These are phyloP conservation scores for Hypselothyrea guttata DNA, from an alignment of 2,888 invertebrate genomes.

Conservation along the genomic window DNA sequence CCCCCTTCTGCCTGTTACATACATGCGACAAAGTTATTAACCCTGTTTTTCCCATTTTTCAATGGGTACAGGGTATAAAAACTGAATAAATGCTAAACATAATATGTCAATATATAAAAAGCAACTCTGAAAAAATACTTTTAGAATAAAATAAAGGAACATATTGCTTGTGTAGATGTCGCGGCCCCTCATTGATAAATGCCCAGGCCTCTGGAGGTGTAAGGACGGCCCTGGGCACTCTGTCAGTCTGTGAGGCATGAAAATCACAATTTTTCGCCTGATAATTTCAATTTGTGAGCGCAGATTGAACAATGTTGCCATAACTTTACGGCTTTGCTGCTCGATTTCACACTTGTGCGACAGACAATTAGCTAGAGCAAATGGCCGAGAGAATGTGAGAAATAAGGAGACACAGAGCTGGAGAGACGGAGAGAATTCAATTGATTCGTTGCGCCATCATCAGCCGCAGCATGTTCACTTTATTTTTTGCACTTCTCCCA, in stretches of 20 bases:
- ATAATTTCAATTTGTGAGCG: constrained; percentile 57
- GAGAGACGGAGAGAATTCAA: too few relatives aligned
- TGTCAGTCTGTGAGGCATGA: constrained; percentile 51
- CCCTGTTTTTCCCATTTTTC: too few relatives aligned
- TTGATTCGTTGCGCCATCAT: constrained; percentile 68
- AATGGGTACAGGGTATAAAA: too few relatives aligned
- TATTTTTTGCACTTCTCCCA: constrained; percentile 1
- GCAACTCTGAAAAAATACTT: too few relatives aligned
- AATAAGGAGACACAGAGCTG: neutral
- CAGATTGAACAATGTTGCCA: constrained; percentile 44
- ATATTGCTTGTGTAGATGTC: too few relatives aligned
- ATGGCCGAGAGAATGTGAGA: neutral
- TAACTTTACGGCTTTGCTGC: constrained; percentile 14
- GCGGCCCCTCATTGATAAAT: too few relatives aligned
- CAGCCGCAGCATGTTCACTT: constrained; percentile 9
- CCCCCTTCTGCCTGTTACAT: too few relatives aligned
- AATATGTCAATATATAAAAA: too few relatives aligned
- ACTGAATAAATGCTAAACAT: too few relatives aligned
- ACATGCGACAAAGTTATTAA: too few relatives aligned
- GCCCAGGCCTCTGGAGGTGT: too few relatives aligned
- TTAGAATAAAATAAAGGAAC: too few relatives aligned
- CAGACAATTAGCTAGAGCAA: constrained; percentile 14
- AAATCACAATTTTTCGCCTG: constrained; percentile 68
- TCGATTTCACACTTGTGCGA: constrained; percentile 35
- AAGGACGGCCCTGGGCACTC: neutral